Conservation (phyloP, 2,113 vertebrate species). For the Sula dactylatra region DNA sequence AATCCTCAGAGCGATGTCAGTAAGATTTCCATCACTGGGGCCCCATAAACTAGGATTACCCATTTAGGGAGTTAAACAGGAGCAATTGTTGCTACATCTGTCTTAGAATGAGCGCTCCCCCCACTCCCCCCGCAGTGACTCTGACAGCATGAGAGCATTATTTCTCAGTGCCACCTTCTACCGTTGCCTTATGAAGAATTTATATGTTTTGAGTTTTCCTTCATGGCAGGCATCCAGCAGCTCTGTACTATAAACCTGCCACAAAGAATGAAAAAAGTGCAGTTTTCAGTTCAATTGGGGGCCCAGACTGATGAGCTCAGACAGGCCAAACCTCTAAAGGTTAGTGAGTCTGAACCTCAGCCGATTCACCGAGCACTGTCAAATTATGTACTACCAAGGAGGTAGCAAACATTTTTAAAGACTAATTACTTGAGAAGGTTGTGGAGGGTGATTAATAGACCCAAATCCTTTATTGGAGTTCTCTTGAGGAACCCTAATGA, state of each 20-base stretch:
- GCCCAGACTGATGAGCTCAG: slow-evolving; percentile 31
- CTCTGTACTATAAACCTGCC: slow-evolving; percentile 34
- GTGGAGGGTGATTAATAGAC: slow-evolving; percentile 56
- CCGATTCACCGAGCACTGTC: not conserved
- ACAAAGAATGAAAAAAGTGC: slow-evolving; percentile 13
- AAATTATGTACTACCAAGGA: slow-evolving; percentile 29
- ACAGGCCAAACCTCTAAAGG: slow-evolving; percentile 7
- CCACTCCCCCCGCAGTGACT: fast-evolving
- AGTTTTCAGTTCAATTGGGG: slow-evolving; percentile 3
- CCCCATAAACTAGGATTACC: slow-evolving; percentile 29
- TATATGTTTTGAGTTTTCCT: slow-evolving; percentile 52
- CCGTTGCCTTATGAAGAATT: slow-evolving; percentile 58
- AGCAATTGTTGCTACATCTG: slow-evolving; percentile 56
- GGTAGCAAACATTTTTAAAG: slow-evolving; percentile 36
- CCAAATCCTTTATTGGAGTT: slow-evolving; percentile 55
- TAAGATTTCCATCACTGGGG: not conserved
- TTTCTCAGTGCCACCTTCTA: slow-evolving; percentile 33
- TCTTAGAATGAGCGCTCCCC: not conserved
- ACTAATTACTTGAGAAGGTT: slow-evolving; percentile 49
- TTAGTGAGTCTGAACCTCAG: slow-evolving; percentile 8
- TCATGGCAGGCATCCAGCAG: slow-evolving; percentile 7
- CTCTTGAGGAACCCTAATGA: slow-evolving; percentile 52
- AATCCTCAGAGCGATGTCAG: not conserved
- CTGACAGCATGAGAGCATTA: slow-evolving; percentile 24
- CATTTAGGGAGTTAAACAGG: slow-evolving; percentile 49